Percentiles rank a stretch among this genome's conserved stretches.
Evolutionary conservation across 2,113 vertebrate species (phyloP).

Genomic region (Pantherophis guttatus): DNA sequence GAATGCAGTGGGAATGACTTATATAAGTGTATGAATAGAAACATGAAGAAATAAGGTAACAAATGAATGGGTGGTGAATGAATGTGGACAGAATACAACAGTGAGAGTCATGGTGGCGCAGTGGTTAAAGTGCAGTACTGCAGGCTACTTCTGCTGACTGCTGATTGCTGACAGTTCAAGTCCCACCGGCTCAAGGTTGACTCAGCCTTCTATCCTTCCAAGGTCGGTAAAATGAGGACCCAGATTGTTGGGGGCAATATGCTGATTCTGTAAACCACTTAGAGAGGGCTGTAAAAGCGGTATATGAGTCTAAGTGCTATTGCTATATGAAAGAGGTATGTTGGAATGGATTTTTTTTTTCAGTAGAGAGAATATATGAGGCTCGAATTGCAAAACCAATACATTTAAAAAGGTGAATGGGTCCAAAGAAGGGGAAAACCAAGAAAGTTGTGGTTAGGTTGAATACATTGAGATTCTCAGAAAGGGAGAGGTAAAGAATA

Average conservation of each 20-base stretch:
- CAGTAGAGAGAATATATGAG: not conserved
- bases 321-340: not conserved
- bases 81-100: not conserved
- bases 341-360: not conserved
- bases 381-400: not conserved
- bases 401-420: not conserved
- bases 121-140: too few species aligned
- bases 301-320: too few species aligned
- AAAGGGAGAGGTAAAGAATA: not conserved
- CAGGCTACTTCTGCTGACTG: too few species aligned
- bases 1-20: not conserved
- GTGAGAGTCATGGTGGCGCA: not conserved
- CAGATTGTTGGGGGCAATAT: too few species aligned
- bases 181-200: too few species aligned
- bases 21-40: not conserved
- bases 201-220: too few species aligned
- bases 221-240: too few species aligned
- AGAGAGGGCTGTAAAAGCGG: too few species aligned
- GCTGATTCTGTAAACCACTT: too few species aligned
- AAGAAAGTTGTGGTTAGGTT: not conserved
- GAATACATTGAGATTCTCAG: not conserved
- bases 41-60: not conserved
- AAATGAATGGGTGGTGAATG: not conserved
- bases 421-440: not conserved
- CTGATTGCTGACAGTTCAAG: too few species aligned